These are phyloP conservation scores for Limenitis camilla DNA, from an alignment of 2,888 invertebrate species.

Conservation along the genomic window DNA sequence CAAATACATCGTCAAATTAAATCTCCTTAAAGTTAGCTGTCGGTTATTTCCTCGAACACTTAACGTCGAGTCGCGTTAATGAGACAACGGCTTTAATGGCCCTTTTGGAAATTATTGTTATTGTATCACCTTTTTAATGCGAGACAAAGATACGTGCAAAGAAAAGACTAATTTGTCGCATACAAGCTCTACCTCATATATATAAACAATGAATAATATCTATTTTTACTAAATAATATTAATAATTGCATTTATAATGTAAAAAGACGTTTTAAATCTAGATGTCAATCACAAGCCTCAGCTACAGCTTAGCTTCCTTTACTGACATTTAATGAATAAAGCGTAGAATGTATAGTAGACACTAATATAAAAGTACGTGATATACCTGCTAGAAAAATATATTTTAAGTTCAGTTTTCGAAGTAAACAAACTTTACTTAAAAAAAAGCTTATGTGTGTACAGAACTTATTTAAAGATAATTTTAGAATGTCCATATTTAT, in stretches of 20 bases:
- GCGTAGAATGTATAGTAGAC: no score
- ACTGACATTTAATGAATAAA: no score
- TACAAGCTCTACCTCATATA: no score
- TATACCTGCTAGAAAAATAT: no score
- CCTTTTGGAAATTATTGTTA: conserved; percentile 36
- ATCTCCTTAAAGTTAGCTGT: conserved; percentile 34
- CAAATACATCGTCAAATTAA: conserved; percentile 64
- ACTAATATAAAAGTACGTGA: no score
- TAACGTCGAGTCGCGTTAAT: conserved; percentile 40
- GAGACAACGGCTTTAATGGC: conserved; percentile 54
- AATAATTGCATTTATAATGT: no score
- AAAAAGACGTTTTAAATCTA: neutral
- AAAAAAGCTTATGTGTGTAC: neutral
- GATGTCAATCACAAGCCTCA: neutral
- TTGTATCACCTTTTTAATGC: conserved; percentile 28
- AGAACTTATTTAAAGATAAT: conserved; percentile 9
- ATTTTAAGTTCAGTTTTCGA: neutral
- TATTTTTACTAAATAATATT: no score
- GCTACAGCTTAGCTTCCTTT: no score
- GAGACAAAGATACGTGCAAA: conserved; percentile 6
- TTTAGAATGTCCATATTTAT: conserved; percentile 25
- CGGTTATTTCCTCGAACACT: conserved; percentile 17
- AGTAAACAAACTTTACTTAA: neutral
- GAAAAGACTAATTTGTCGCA: no score
- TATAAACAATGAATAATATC: no score